Base-by-base conservation (phyloP, 2,797 vertebrate genomes). In the Eurystomus glaucurus region DNA sequence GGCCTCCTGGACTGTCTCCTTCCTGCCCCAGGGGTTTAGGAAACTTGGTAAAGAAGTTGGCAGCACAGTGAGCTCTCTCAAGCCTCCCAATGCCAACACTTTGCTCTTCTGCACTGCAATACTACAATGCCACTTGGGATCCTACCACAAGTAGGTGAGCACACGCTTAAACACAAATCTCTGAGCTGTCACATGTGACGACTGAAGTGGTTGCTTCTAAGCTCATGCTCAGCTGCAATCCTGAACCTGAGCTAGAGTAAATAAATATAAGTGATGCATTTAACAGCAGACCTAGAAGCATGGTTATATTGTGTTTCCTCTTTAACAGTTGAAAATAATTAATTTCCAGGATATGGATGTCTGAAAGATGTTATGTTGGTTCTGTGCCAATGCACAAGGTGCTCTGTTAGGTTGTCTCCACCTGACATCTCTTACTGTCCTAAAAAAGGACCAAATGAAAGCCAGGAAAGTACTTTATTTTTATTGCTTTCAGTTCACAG, bases 321-420 rank as follows among this genome's bases (percentile, higher is more conserved):
- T 81, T 50, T 26, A 85, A 54, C 3, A 62, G 28, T 2, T 54
- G 54, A 92, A 86, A 96, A 85, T 9, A 69, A 62, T 66, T 45
- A 26, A 45, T 81, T 78, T 84, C 75, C 76, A 84, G 37, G 61
- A 85, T 29, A 54, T 0, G 21, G 43, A 31, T 81, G 23, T 61
- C 35, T 84, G 69, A 65, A 92, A 70, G 78, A 75, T 50, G 78
- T 68, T 31, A 50, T 6, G 48, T 35, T 65, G 65, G 21, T 93
- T 82, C 58, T 74, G 37, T 91, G 88, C 71, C 80, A 92, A 41
- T 8, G 65, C 70, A 87, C 57, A 61, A 76, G 51, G 85, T 88
- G 70, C 57, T 90, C 54, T 54, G 29, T 76, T 65, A 94, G 68
- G 60, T 31, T 46, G 92, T 35, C 29, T 71, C 41, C 50, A 75